Evolutionary conservation across 2,113 vertebrate species (phyloP), one percentile per base, ranked within the genome.

Genomic region (Cebidichthys violaceus): DNA sequence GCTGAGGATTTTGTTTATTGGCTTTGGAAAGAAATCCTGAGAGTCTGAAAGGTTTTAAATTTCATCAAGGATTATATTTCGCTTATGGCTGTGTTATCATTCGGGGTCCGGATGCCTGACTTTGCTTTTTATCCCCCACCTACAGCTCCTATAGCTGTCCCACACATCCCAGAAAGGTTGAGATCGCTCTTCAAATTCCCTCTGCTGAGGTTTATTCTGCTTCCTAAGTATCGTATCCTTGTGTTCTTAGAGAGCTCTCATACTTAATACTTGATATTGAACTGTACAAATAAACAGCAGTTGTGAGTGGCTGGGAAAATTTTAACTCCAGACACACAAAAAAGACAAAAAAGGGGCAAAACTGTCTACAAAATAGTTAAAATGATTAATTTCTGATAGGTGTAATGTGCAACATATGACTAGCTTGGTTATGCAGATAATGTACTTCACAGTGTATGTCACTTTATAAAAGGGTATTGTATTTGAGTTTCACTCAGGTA

Each of bases 51-150:
- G 31, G 13, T 66, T 45, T 77, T 68, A 33, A 20, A 64, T 82
- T 55, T 41, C 62, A 82, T 70, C 57, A 66, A 65, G 70, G 50
- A 9, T 70, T 52, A 45, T 59, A 55, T 79, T 82, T 75, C 17
- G 52, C 70, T 75, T 33, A 66, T 75, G 39, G 9, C 41, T 54
- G 68, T 60, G 43, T 55, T 67, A 72, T 77, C 69, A 62, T 81
- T 61, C 57, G 14, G 24, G 11, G 61, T 22, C 31, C 0, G 0
- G 15, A 70, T 20, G 50, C 39, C 54, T 77, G 62, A 77, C 74
- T 72, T 67, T 72, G 61, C 59, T 11, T 59, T 47, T 66, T 55
- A n/a, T 55, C n/a, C 1, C 14, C 50, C 29, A 60, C 54, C 35
- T 55, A 55, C n/a, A 68, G 35, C 22, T 68, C 31, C 22, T 27